Conservation (phyloP, 2,888 invertebrate species). For the Odontothrips loti region DNA sequence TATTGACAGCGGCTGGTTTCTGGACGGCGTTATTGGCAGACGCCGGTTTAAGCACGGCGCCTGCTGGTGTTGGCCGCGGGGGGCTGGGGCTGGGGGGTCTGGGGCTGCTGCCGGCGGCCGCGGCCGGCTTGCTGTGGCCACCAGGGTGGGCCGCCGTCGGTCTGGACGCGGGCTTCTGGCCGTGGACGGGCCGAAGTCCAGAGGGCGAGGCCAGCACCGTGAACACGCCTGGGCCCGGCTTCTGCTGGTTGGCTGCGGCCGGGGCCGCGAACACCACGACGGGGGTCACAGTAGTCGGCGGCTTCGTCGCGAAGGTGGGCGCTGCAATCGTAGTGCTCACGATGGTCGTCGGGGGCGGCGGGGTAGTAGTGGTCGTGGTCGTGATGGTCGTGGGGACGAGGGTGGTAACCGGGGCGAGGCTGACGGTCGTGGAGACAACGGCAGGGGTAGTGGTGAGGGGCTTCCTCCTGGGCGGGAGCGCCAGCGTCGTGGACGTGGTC, state of each 20-base stretch:
- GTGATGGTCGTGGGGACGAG: neutral
- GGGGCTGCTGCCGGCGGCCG: neutral
- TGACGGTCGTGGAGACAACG: neutral
- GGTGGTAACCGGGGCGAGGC: neutral
- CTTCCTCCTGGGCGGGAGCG: neutral
- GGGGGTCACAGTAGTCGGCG: too few species aligned
- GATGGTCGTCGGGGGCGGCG: neutral
- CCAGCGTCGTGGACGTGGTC: neutral
- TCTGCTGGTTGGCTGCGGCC: too few species aligned
- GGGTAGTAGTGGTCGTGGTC: too few species aligned
- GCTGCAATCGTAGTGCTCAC: neutral
- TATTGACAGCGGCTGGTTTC: neutral
- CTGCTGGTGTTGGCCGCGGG: neutral
- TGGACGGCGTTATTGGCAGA: neutral
- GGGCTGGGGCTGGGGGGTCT: slow-evolving; percentile 4
- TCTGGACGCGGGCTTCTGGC: neutral
- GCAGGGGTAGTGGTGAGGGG: neutral
- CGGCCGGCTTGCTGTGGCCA: neutral
- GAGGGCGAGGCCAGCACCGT: neutral
- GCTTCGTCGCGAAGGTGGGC: neutral
- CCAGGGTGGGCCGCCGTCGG: neutral
- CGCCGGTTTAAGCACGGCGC: neutral
- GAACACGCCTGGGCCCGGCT: too few species aligned
- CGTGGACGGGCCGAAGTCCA: neutral
- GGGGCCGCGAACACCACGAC: too few species aligned